Evolutionary conservation across 2,113 vertebrate genomes (phyloP).

Genomic region (Baryphthengus martii): DNA sequence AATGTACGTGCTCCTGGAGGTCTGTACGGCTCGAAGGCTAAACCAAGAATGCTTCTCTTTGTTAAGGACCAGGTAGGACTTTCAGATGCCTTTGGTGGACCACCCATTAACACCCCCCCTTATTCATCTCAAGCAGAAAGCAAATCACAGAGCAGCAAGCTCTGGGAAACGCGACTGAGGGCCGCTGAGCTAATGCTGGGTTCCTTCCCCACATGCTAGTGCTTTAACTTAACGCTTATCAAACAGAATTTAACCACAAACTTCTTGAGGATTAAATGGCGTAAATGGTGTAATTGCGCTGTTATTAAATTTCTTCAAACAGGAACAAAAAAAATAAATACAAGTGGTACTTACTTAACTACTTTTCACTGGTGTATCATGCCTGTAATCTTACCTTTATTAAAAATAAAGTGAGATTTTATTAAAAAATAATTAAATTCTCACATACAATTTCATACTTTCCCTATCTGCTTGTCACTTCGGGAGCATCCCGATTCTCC

Average conservation of each 20-base stretch:
- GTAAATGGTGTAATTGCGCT: not conserved
- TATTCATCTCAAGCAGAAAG: not conserved
- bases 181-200: not conserved
- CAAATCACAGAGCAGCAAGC: not conserved
- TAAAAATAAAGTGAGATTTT: conserved; percentile 31
- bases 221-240: not conserved
- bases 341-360: not conserved
- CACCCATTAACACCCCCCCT: not conserved
- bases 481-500: not conserved
- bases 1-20: not conserved
- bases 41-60: not conserved
- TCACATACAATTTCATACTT: not conserved
- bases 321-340: not conserved
- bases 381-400: not conserved
- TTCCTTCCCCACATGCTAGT: not conserved
- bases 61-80: not conserved
- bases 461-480: not conserved
- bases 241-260: not conserved
- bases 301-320: not conserved
- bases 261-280: not conserved
- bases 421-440: conserved; percentile 18
- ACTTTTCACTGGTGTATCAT: not conserved
- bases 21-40: not conserved
- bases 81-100: not conserved
- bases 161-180: not conserved